Conservation (phyloP, 2,113 vertebrate genomes). For the Proteles cristata region DNA sequence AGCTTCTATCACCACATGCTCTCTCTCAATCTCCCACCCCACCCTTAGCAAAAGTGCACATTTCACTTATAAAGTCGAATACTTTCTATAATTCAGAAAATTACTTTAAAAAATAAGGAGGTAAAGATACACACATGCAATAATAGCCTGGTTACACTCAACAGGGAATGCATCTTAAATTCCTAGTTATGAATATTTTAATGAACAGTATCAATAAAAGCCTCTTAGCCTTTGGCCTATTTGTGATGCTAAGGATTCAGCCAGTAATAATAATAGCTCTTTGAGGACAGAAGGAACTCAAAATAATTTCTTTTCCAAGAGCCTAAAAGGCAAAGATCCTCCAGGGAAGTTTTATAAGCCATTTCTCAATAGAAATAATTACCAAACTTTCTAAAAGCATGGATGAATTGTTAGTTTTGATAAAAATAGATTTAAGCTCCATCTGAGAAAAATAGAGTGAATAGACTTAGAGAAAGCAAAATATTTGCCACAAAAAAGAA, state of each 20-base stretch:
- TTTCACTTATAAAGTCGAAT: background rate
- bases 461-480: background rate
- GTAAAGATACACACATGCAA: background rate
- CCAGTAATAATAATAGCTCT: background rate
- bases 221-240: conserved; percentile 11
- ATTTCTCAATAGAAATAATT: conserved; percentile 11
- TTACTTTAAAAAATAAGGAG: background rate
- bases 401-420: conserved; percentile 11
- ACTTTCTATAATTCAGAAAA: conserved; percentile 32
- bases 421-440: conserved; percentile 12
- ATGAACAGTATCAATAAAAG: conserved; percentile 67
- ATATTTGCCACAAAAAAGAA: background rate
- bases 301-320: conserved; percentile 45
- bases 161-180: conserved; percentile 45
- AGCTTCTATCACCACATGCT: background rate
- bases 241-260: conserved; percentile 49
- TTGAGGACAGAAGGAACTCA: conserved; percentile 29
- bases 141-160: conserved; percentile 38
- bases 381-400: conserved; percentile 2
- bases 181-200: conserved; percentile 65
- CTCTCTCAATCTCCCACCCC: background rate
- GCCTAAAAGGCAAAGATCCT: background rate
- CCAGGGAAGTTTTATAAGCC: conserved; percentile 27
- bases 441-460: conserved; percentile 23
- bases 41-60: background rate